phyloP scores from a whole-genome alignment of 2,113 vertebrate genomes.

The Cephalopholis sonnerati region DNA sequence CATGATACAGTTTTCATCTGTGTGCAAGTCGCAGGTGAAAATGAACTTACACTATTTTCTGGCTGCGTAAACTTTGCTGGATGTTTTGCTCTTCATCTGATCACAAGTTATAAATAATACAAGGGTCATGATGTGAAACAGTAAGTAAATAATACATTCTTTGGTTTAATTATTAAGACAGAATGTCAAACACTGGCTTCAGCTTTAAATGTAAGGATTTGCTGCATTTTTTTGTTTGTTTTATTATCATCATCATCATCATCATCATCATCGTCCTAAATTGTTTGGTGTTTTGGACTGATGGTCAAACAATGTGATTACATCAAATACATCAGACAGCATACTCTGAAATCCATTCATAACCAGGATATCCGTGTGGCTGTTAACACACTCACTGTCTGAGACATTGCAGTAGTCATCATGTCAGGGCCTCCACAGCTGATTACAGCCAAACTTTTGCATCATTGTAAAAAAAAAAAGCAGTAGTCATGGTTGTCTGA shows the following conservation, averaged over 20 bases:
- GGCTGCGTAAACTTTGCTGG: background rate
- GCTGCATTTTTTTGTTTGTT: background rate
- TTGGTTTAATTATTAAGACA: background rate
- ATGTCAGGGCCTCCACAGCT: background rate
- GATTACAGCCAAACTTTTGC: background rate
- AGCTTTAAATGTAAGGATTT: background rate
- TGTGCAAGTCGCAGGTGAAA: background rate
- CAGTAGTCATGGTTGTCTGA: conserved; percentile 8
- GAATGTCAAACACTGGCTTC: background rate
- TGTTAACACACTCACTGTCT: background rate
- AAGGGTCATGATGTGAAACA: background rate
- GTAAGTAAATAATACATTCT: background rate
- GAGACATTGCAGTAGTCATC: background rate
- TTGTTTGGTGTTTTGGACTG: background rate
- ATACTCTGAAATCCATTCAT: background rate
- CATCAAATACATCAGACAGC: background rate
- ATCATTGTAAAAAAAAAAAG: background rate
- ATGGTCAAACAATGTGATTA: background rate
- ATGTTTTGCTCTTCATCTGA: background rate
- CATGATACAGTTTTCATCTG: background rate
- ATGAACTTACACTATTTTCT: background rate
- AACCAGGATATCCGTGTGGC: background rate
- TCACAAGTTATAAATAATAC: background rate
- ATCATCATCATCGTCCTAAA: background rate
- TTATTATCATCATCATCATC: background rate